Evolutionary conservation across 2,888 invertebrate species (phyloP).

Genomic region (Cotesia congregata): DNA sequence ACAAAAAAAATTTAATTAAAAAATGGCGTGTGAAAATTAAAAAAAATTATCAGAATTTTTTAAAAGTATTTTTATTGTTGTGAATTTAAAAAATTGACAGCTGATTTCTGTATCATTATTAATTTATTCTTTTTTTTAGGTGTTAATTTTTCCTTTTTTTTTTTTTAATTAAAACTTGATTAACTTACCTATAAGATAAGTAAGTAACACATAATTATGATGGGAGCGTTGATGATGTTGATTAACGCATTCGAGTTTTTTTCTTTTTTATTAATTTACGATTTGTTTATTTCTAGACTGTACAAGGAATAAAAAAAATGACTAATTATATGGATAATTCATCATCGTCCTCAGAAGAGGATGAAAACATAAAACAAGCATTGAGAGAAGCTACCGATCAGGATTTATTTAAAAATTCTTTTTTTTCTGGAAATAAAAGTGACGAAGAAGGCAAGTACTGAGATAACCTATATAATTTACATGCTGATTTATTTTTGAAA

Average conservation of each 20-base stretch:
- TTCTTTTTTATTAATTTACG: not conserved
- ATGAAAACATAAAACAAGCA: constrained; percentile 52
- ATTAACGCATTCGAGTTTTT: not conserved
- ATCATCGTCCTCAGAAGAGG: constrained; percentile 57
- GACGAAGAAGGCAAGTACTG: not conserved
- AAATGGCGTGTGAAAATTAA: too few species aligned
- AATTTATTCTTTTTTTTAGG: too few species aligned
- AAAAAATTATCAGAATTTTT: too few species aligned
- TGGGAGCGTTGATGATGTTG: not conserved
- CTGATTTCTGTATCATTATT: too few species aligned
- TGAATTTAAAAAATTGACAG: too few species aligned
- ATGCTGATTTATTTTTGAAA: not conserved
- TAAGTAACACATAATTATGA: not conserved
- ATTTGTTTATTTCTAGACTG: not conserved
- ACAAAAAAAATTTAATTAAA: too few species aligned
- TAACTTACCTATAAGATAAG: too few species aligned
- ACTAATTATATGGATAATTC: constrained; percentile 35
- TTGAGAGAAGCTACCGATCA: constrained; percentile 60
- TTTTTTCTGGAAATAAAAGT: not conserved
- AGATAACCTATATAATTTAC: not conserved
- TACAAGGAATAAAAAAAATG: not conserved
- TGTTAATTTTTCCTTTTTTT: not conserved
- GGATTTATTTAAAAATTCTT: constrained; percentile 53
- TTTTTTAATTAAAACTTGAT: not conserved
- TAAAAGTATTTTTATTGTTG: too few species aligned